Conservation (phyloP, 2,113 vertebrate genomes). For the Sinocyclocheilus grahami region DNA sequence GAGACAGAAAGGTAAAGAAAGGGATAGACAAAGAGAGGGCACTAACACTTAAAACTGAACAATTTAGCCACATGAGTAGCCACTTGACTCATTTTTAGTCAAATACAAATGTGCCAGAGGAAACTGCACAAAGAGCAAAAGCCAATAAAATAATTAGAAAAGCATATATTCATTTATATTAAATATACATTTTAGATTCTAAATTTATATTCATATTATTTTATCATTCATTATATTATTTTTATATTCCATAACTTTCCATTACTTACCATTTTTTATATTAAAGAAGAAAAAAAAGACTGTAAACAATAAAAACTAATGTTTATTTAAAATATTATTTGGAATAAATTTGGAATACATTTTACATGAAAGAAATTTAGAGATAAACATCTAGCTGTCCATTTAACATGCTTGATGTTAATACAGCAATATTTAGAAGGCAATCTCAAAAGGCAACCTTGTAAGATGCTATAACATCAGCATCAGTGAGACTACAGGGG, state of each 20-base stretch:
- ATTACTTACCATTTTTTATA: neutral
- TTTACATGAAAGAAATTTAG: neutral
- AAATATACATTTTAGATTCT: neutral
- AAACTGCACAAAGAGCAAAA: neutral
- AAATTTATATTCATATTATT: neutral
- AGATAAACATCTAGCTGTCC: neutral
- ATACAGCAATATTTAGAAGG: neutral
- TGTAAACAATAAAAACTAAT: neutral
- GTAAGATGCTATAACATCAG: neutral
- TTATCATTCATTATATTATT: neutral
- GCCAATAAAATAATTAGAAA: neutral
- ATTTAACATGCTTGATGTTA: neutral
- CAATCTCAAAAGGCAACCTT: neutral
- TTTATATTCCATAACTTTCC: neutral
- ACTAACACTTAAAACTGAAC: neutral
- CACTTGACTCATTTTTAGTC: neutral
- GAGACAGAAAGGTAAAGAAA: conserved; percentile 9
- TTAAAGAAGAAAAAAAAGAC: neutral
- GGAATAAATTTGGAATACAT: neutral
- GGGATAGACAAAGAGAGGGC: conserved; percentile 24
- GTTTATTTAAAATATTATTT: neutral
- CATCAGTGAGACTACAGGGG: neutral
- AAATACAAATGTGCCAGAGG: neutral
- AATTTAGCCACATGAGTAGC: neutral
- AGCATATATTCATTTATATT: no score